Base-by-base conservation (phyloP, 2,113 vertebrate genomes). In the Antennarius striatus region DNA sequence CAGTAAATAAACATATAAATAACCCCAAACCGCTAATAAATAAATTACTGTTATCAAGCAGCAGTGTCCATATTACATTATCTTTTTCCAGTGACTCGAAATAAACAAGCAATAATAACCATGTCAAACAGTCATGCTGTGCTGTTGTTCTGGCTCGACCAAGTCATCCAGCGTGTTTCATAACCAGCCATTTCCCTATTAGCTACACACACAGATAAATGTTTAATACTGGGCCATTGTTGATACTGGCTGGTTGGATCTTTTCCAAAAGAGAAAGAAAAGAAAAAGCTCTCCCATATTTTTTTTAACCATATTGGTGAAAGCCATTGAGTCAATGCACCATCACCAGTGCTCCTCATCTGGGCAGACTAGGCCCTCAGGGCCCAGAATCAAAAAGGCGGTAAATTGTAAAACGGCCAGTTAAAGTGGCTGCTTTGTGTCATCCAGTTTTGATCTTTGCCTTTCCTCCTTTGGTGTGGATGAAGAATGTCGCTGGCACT, bases 111-210 rank as follows among this genome's bases (percentile, higher is more conserved):
- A 15, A 66, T 71, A 82, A 80, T 55, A 69, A 68, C 49, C 51
- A 62, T 64, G 58, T 57, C 77, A 70, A 71, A 58, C 53, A 59
- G 73, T 63, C 47, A 69, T 43, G 57, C 73, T 66, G 71, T 70
- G 68, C 72, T 83, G 80, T 88, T 85, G 83, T 56, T 9, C 65
- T 77, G 40, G 40, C 52, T 81, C 49, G 56, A 53, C 50, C 48
- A 63, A 71, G 56, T 82, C 76, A 83, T 70, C 83, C 71, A 85
- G 45, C 56, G 55, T 49, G 69, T 85, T 85, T 85, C 61, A 67
- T 78, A 86, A 81, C 68, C 68, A 15, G 68, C 63, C 81, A 71
- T 80, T 79, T 75, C 64, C 57, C 73, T 12, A 51, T 47, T 52
- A 30, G 69, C 60, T 4, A 28, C 53, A 66, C 73, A 74, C 66